Percentiles rank a stretch among this genome's conserved stretches.
These are phyloP conservation scores for Pyxicephalus adspersus DNA, from an alignment of 2,113 vertebrate species.

Conservation along the genomic window DNA sequence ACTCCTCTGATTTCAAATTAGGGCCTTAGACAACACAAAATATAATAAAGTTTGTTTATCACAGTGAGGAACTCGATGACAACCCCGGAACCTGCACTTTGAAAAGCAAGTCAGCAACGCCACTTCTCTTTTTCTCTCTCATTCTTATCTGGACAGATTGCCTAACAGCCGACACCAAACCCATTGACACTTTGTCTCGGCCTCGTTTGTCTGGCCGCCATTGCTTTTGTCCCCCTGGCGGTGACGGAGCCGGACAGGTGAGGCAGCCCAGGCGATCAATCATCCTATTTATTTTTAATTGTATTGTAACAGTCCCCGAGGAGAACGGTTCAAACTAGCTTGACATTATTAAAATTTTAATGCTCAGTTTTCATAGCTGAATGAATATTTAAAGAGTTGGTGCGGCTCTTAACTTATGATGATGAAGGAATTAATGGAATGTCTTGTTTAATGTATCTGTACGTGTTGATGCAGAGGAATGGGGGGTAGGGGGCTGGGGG, in stretches of 20 bases:
- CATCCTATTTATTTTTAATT: constrained; percentile 85
- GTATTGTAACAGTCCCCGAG: constrained; percentile 81
- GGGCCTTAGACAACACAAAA: too few species aligned
- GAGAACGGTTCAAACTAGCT: constrained; percentile 83
- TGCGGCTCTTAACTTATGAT: constrained; percentile 81
- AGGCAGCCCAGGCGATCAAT: constrained; percentile 76
- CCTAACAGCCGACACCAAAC: too few species aligned
- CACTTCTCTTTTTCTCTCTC: too few species aligned
- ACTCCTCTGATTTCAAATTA: too few species aligned
- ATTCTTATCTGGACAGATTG: too few species aligned
- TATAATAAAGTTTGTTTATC: too few species aligned
- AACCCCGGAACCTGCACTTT: too few species aligned
- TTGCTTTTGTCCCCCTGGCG: neutral
- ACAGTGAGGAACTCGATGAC: too few species aligned
- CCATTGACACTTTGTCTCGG: too few species aligned
- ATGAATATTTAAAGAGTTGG: constrained; percentile 88
- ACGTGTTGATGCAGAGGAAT: constrained; percentile 69
- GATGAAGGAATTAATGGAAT: constrained; percentile 87
- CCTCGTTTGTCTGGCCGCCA: too few species aligned
- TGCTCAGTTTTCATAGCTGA: constrained; percentile 87
- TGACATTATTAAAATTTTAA: constrained; percentile 91
- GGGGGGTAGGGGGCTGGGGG: neutral
- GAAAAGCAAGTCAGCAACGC: too few species aligned
- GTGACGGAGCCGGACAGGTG: constrained; percentile 72
- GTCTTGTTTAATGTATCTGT: constrained; percentile 83